Evolutionary conservation across 2,888 invertebrate genomes (phyloP), one percentile per base, ranked within the genome.

Genomic region (Eulithis prunata): DNA sequence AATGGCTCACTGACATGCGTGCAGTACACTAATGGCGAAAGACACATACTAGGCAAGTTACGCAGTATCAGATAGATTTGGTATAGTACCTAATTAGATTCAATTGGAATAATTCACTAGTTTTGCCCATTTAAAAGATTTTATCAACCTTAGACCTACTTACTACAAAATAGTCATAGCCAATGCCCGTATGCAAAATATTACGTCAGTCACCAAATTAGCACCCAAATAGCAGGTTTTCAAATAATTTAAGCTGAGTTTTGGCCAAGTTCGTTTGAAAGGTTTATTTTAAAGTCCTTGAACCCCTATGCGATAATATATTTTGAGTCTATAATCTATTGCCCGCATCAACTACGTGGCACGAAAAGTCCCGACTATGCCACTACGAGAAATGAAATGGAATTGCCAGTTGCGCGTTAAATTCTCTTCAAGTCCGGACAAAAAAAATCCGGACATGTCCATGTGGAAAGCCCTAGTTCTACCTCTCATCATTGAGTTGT

Each of bases 1-100:
- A 28, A 60, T 36, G 36, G 46, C 45, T 11, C 28, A 21, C 38
- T 21, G 41, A 65, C 52, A 56, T 45, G 59, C 28, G 55, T 55
- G 53, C 52, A 38, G 55, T 55, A 47, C 52, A 38, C 28, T 46
- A 65, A 60, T 60, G 57, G 60, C 57, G 46, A 57, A 51, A 49
- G 6, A 56, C 11, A 59, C 55, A 14, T 60, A 63, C 57, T 63
- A 58, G 60, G 67, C 53, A 47, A 57, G 52, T 60, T 52, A 47
- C 49, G 54, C 8, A 12, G 41, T 7, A 41, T 41, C 41, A 10
- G 56, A 57, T 67, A 55, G 55, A 64, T 69, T 69, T 68, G 69
- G 69, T 66, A 61, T 66, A 38, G 38, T 38, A 56, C n/a, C n/a
- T 21, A 21, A 66, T 71, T 65, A 58, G 64, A 61, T 57, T 58